A percentile compares a stretch with the other conserved stretches of the same genome.
These are phyloP conservation scores for Hypselothyrea guttata DNA, from an alignment of 2,888 invertebrate species.

Conservation along the genomic window DNA sequence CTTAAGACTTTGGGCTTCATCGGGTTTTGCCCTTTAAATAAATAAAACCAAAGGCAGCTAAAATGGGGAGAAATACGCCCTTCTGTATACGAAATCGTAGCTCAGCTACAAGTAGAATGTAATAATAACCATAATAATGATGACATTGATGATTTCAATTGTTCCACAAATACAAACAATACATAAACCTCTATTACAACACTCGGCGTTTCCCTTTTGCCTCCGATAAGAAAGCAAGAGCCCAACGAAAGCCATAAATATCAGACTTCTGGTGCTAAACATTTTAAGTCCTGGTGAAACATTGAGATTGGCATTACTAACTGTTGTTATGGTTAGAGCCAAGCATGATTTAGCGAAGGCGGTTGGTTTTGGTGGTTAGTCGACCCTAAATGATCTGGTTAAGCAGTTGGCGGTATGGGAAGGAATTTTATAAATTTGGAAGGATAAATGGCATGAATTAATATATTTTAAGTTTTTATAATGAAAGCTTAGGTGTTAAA, in stretches of 20 bases:
- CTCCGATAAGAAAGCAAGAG: no score
- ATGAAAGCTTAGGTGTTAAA: no score
- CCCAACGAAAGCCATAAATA: not conserved
- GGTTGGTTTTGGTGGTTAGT: no score
- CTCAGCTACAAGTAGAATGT: conserved; percentile 41
- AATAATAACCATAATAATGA: conserved; percentile 46
- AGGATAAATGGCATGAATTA: no score
- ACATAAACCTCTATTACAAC: conserved; percentile 5
- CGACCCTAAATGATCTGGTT: no score
- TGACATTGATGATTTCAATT: conserved; percentile 62
- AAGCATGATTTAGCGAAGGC: no score
- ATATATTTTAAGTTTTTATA: no score
- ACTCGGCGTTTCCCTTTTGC: not conserved
- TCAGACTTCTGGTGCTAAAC: conserved; percentile 1
- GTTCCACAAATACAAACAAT: conserved; percentile 26
- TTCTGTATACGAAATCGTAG: conserved; percentile 13
- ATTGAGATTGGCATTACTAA: not conserved
- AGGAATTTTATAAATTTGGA: no score
- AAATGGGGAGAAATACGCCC: conserved; percentile 13
- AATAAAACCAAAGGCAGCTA: conserved; percentile 60
- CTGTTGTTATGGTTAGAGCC: conserved; percentile 11
- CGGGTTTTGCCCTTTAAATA: conserved; percentile 71
- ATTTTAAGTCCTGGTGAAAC: conserved; percentile 23
- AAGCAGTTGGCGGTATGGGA: no score
- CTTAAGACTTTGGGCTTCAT: conserved; percentile 74